Evolutionary conservation across 2,113 vertebrate genomes (phyloP).

Genomic region (Sylvilagus bachmani): DNA sequence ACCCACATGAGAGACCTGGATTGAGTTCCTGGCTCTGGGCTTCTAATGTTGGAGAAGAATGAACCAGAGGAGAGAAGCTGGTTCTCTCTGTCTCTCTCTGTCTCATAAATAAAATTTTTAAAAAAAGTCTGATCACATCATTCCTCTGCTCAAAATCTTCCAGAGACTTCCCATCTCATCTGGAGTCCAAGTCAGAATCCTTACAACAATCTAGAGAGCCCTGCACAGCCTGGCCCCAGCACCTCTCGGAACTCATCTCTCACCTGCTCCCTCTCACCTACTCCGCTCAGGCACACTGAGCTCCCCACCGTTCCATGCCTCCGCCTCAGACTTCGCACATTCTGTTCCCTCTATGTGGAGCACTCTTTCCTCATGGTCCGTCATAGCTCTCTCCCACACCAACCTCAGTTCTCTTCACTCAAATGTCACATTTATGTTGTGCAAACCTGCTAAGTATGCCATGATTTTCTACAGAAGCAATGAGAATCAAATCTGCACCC

Average conservation of each 20-base stretch:
- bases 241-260: neutral
- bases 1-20: too few relatives aligned
- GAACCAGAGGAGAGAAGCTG: too few relatives aligned
- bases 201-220: neutral
- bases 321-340: neutral
- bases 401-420: neutral
- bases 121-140: too few relatives aligned
- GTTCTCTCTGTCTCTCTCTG: too few relatives aligned
- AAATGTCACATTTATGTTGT: neutral
- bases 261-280: too few relatives aligned
- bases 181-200: neutral
- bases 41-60: too few relatives aligned
- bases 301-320: neutral
- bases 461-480: neutral
- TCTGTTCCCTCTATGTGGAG: neutral
- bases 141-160: too few relatives aligned
- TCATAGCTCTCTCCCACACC: neutral
- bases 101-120: too few relatives aligned
- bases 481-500: neutral
- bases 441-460: neutral
- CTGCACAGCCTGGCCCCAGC: too few relatives aligned
- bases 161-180: neutral
- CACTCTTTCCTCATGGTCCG: neutral
- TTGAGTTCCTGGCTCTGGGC: too few relatives aligned
- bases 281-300: neutral